phyloP scores from a whole-genome alignment of 2,888 invertebrate species.

The Acronicta alni region DNA sequence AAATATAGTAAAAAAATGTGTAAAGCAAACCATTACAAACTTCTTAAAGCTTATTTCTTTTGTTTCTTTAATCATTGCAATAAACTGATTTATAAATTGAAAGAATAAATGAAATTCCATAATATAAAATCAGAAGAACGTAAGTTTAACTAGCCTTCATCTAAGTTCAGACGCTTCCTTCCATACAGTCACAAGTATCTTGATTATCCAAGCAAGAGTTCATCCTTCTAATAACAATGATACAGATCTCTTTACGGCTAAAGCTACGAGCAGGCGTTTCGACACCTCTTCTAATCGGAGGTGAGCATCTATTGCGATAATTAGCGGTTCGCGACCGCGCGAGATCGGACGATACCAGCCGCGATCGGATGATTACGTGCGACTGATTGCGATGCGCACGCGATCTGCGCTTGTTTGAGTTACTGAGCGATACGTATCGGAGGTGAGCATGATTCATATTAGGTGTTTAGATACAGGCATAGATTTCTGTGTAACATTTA shows the following conservation, averaged over 20 bases:
- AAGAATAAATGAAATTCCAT: too few species aligned
- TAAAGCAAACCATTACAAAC: too few species aligned
- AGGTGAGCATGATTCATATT: slow-evolving; percentile 11
- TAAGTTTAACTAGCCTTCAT: too few species aligned
- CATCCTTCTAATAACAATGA: slow-evolving; percentile 20
- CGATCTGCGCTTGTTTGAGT: slow-evolving; percentile 44
- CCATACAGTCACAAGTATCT: too few species aligned
- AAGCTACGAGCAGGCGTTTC: slow-evolving; percentile 53
- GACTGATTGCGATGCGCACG: slow-evolving; percentile 53
- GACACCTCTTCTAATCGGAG: slow-evolving; percentile 50
- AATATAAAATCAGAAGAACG: too few species aligned
- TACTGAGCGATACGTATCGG: slow-evolving; percentile 41
- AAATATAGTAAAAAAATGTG: too few species aligned
- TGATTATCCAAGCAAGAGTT: neutral
- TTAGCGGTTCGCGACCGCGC: slow-evolving; percentile 51
- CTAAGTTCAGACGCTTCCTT: too few species aligned
- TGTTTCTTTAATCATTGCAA: too few species aligned
- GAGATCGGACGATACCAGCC: slow-evolving; percentile 37
- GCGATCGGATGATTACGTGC: slow-evolving; percentile 39
- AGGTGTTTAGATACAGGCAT: slow-evolving; percentile 7
- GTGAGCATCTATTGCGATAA: slow-evolving; percentile 50
- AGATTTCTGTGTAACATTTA: slow-evolving; percentile 3
- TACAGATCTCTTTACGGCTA: slow-evolving; percentile 38
- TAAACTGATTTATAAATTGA: too few species aligned
- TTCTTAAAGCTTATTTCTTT: too few species aligned